Base-by-base conservation (phyloP, 2,113 vertebrate species). In the Mirza zaza region DNA sequence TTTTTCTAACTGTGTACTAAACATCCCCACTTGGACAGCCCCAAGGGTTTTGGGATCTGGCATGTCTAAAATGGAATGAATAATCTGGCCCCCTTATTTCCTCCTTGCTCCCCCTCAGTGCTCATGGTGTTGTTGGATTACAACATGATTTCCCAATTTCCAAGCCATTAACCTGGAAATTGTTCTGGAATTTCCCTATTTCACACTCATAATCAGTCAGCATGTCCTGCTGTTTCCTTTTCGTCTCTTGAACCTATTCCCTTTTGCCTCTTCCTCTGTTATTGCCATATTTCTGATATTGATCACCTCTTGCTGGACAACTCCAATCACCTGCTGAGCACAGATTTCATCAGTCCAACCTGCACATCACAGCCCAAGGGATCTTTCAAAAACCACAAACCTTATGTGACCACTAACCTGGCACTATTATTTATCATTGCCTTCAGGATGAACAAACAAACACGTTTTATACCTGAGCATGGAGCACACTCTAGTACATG, bases 91-190 rank as follows among this genome's bases (percentile, higher is more conserved):
- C 90, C 25, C 34, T 36, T 57, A 82, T 67, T 85, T 73, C 39
- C 85, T 81, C 82, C 59, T 59, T 80, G 36, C 29, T 90, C 57
- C 11, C 67, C 59, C 63, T 86, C 29, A 67, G 42, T 13, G n/a
- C 80, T 90, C 80, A 70, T 42, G 67, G n/a, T 21, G 10, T n/a
- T 84, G 27, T 27, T 84, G 29, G 57, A 57, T 85, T 77, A 85
- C 12, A 68, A 25, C 67, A 36, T 39, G 3, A 0, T 79, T 87
- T 96, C 34, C 63, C 8, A 57, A 71, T 50, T 86, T 91, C 29
- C 57, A 95, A 84, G 42, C 4, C 70, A n/a, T 86, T 82, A 83
- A 48, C 75, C 80, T 76, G 80, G 67, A 85, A 67, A 71, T 76
- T 32, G 11, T 87, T 59, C 25, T 61, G 15, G 27, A 77, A 77